Conservation (phyloP, 2,888 invertebrate species). For the Cataglyphis livida region DNA sequence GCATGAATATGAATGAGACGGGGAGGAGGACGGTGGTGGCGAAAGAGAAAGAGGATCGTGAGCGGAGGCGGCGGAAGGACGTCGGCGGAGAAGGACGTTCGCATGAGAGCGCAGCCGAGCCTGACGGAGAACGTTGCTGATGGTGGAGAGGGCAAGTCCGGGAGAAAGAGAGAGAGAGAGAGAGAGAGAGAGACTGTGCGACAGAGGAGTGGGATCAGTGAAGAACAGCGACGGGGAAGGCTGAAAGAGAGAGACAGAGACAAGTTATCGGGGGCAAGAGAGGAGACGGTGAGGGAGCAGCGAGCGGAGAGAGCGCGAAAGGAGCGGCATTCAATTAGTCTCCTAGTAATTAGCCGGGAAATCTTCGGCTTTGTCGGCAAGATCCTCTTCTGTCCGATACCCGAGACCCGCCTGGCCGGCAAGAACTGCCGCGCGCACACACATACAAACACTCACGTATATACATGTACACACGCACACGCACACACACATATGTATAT, state of each 20-base stretch:
- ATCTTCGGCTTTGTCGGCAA: conserved; percentile 82
- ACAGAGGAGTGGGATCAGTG: conserved; percentile 20
- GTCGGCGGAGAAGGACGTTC: conserved; percentile 49
- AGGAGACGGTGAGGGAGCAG: conserved; percentile 2
- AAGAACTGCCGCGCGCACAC: conserved; percentile 64
- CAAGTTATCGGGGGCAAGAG: conserved; percentile 20
- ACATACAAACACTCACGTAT: background rate
- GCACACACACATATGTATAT: background rate
- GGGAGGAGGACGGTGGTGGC: conserved; percentile 62
- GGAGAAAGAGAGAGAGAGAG: background rate
- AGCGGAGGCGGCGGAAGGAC: conserved; percentile 56
- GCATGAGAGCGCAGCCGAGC: conserved; percentile 42
- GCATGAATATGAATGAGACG: conserved; percentile 85
- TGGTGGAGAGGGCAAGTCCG: conserved; percentile 26
- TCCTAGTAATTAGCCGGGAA: conserved; percentile 86
- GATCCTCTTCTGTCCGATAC: conserved; percentile 80
- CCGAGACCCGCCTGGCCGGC: conserved; percentile 72
- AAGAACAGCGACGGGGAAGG: background rate
- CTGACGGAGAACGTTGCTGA: conserved; percentile 32
- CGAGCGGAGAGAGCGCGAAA: conserved; percentile 67
- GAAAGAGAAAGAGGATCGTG: conserved; percentile 23
- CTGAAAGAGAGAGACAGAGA: conserved; percentile 24
- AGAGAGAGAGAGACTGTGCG: conserved; percentile 13
- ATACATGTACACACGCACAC: background rate
- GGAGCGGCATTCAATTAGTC: conserved; percentile 85